Base-by-base conservation (phyloP, 2,888 invertebrate genomes). In the Drosophila prolongata region DNA sequence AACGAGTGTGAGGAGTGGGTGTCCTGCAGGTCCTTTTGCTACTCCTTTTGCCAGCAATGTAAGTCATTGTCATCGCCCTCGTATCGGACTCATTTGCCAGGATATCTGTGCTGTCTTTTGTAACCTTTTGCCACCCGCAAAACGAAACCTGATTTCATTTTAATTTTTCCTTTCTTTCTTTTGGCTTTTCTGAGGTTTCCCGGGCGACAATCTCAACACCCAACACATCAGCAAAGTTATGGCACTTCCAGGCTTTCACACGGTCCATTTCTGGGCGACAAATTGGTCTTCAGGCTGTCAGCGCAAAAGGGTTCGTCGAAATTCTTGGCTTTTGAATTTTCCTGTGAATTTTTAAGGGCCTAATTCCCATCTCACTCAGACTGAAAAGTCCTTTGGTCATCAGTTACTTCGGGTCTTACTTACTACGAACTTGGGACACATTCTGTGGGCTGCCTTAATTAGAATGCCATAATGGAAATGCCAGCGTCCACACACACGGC, bases 401-500 rank as follows among this genome's bases (percentile, higher is more conserved):
- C 86, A 78, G 88, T 75, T 83, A 74, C 14, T 19, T 13, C 6
- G 30, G 58, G 30, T 5, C 30, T 34, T 2, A 40, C 74, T 57
- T 62, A 74, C 43, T 49, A 47, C 46, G 19, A 71, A 53, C 81
- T 54, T 57, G 87, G 79, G 73, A 84, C 74, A 87, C 85, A 87
- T 84, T 84, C 77, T 42, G 70, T 56, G 66, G 70, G 70, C 58
- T 11, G 75, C 74, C 78, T 78, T 89, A 85, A 89, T 89, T 85
- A 85, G 83, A 83, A 83, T 80, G 66, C 65, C 77, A 58, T 59
- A 47, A 72, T 71, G 50, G 52, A 53, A 61, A 47, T 56, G 47
- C 62, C 64, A 24, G 52, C 56, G 19, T 44, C 47, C 65, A 60
- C 38, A 60, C 46, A 46, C 24, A 58, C 46, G 44, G 49, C 76